Conservation (phyloP, 2,888 invertebrate species). For the Epistrophe eligans region DNA sequence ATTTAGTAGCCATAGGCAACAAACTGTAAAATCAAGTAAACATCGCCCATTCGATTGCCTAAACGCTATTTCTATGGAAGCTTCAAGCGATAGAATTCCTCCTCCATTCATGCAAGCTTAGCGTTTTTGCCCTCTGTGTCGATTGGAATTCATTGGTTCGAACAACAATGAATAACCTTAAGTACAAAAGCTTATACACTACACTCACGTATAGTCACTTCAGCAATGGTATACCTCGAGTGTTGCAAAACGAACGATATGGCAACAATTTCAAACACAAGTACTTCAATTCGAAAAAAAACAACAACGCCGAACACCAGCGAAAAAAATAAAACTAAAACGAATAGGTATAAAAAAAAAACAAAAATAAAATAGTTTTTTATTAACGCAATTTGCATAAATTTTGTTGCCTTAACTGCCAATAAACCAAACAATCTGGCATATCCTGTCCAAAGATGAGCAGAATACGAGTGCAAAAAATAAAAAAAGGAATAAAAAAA, state of each 20-base stretch:
- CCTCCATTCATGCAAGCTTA: not conserved
- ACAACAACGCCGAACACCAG: not conserved
- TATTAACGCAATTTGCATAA: constrained; percentile 75
- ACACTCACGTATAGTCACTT: not conserved
- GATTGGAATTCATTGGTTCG: constrained; percentile 48
- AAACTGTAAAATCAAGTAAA: constrained; percentile 43
- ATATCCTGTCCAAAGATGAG: constrained; percentile 63
- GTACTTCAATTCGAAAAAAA: constrained; percentile 1
- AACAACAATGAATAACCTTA: constrained; percentile 35
- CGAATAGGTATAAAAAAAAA: not conserved
- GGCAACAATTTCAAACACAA: constrained; percentile 31
- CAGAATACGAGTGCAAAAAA: not conserved
- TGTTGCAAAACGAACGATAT: constrained; percentile 13
- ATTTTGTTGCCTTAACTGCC: constrained; percentile 74
- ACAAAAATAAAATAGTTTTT: constrained; percentile 59
- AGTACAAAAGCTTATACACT: not conserved
- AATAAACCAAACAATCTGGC: constrained; percentile 76
- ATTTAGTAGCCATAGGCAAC: not conserved
- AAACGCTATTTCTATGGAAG: constrained; percentile 34
- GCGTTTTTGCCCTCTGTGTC: not conserved
- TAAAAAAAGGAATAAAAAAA: no score
- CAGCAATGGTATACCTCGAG: not conserved
- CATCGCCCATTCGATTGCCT: constrained; percentile 62
- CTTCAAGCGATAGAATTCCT: not conserved
- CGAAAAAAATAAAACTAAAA: constrained; percentile 4